These are phyloP conservation scores for Matsumurasca onukii DNA, from an alignment of 1,140 invertebrate genomes.

Conservation along the genomic window DNA sequence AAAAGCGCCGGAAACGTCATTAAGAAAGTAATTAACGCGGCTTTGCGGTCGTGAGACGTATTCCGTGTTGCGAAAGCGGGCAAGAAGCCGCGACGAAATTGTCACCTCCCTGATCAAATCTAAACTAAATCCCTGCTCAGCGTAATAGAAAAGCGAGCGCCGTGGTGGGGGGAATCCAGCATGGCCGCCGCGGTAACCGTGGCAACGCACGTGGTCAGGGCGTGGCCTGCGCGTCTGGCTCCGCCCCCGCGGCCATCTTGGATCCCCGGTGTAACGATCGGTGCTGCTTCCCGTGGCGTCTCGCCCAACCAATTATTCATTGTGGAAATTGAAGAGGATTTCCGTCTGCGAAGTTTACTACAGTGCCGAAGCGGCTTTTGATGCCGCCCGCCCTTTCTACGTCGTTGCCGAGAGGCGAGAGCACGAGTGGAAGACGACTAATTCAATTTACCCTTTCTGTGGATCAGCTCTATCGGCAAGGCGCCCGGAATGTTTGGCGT, in stretches of 20 bases:
- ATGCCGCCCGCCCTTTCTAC: neutral
- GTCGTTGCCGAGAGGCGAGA: slow-evolving; percentile 5
- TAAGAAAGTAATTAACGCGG: no score
- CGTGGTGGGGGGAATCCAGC: neutral
- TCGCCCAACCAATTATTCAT: neutral
- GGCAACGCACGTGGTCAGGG: slow-evolving; percentile 13
- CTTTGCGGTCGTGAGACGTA: no score
- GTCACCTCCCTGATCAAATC: slow-evolving; percentile 14
- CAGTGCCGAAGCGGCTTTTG: neutral
- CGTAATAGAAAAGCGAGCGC: neutral
- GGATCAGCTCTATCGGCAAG: neutral
- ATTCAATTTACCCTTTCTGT: slow-evolving; percentile 20
- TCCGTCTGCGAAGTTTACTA: neutral
- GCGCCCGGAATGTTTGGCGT: no score
- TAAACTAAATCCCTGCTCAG: neutral
- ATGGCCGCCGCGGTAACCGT: slow-evolving; percentile 8
- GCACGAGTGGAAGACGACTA: slow-evolving; percentile 16
- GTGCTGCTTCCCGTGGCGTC: slow-evolving; percentile 3
- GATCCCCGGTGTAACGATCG: neutral
- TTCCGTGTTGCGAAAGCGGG: neutral
- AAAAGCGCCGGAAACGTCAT: no score
- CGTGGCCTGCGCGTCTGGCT: neutral
- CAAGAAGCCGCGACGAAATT: neutral
- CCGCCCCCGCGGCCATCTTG: slow-evolving; percentile 14
- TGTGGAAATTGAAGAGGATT: slow-evolving; percentile 9